These are phyloP conservation scores for Turritopsis rubra DNA, from an alignment of 30 jellyfish, hydroid and myxozoan species.

Conservation along the genomic window DNA sequence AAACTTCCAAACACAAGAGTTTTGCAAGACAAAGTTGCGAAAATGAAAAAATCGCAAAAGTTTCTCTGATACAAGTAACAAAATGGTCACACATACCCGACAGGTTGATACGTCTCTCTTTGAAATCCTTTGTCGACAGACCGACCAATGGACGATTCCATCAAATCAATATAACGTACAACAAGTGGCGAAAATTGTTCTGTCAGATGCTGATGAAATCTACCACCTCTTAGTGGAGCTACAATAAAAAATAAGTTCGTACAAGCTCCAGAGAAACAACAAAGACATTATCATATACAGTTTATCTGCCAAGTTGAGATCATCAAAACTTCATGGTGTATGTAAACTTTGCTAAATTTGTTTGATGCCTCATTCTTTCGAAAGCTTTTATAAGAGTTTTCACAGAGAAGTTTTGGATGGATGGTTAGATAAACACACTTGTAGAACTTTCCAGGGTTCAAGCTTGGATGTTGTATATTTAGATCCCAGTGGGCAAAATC, in stretches of 20 bases:
- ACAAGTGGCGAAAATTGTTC: slow-evolving; percentile 80
- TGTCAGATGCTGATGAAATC: slow-evolving; percentile 70
- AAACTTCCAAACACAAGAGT: no score
- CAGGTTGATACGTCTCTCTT: slow-evolving; percentile 67
- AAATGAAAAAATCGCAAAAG: no score
- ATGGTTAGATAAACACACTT: no score
- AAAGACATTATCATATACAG: no score
- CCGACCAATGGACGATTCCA: slow-evolving; percentile 94
- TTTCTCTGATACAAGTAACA: no score
- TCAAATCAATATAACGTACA: slow-evolving; percentile 78
- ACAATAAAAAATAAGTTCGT: no score
- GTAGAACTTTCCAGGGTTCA: no score
- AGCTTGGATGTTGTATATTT: background rate
- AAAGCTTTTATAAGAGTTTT: no score
- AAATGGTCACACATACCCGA: slow-evolving; percentile 58
- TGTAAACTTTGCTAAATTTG: no score
- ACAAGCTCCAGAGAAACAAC: no score
- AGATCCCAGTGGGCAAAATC: background rate
- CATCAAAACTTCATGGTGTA: no score
- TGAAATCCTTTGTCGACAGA: slow-evolving; percentile 71
- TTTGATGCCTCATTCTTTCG: background rate
- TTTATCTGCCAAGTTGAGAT: no score
- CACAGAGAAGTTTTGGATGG: background rate
- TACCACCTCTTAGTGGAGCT: slow-evolving; percentile 69
- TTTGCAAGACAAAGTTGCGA: background rate